Conservation (phyloP, 2,113 vertebrate genomes). For the Theristicus caerulescens region DNA sequence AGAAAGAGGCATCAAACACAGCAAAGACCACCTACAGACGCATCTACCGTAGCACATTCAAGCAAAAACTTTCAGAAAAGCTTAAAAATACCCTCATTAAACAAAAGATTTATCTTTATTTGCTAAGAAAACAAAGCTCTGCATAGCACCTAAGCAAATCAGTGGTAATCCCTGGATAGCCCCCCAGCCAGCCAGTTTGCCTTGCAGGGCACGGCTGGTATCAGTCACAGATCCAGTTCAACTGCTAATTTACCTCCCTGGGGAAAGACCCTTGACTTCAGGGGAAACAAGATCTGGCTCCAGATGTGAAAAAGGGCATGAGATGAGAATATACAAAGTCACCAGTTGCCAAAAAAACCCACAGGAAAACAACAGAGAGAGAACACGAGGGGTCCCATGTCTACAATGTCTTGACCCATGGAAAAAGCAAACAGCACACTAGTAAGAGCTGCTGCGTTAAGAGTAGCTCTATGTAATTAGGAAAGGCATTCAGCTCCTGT, state of each 20-base stretch:
- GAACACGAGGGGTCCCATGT: background rate
- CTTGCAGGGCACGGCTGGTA: background rate
- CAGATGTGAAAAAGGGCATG: background rate
- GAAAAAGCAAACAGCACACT: background rate
- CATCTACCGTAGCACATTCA: background rate
- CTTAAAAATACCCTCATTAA: background rate
- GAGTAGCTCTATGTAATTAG: slow-evolving; percentile 3
- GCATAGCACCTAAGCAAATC: background rate
- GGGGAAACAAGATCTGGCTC: background rate
- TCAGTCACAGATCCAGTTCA: background rate
- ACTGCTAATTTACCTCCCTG: background rate
- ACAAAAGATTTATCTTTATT: background rate
- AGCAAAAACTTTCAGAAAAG: background rate
- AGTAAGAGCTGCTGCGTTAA: background rate
- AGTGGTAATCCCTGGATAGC: background rate
- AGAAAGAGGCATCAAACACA: background rate
- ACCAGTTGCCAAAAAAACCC: background rate
- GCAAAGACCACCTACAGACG: background rate
- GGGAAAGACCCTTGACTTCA: background rate
- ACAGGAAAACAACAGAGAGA: background rate
- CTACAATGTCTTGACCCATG: background rate
- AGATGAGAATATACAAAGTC: slow-evolving; percentile 6
- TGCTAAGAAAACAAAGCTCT: slow-evolving; percentile 21
- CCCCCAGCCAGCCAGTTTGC: background rate
- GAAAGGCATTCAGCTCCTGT: slow-evolving; percentile 10